Base-by-base conservation (phyloP, 2,113 vertebrate species). In the Pseudonaja textilis region DNA sequence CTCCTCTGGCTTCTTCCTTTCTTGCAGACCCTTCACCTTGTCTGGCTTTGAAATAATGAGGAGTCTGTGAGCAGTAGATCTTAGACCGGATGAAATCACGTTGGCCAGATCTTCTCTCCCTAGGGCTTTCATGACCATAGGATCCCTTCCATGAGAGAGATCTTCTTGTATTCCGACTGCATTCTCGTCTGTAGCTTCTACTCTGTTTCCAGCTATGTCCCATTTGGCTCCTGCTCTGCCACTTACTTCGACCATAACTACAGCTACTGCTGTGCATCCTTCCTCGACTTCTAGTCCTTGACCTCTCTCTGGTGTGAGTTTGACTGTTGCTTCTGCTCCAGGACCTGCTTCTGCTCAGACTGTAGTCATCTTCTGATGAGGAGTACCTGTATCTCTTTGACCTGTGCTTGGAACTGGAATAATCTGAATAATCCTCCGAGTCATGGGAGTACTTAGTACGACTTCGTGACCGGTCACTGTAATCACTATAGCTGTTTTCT, bases 41-140 rank as follows among this genome's bases (percentile, higher is more conserved):
- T 56, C 96, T 97, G 0, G 96, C 89, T 81, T 97, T 97, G 94
- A 97, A 97, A 34, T 98, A 98, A 25, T 98, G 98, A 0, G 99
- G 99, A 11, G 99, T 99, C 90, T 99, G 99, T 0, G 99, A 99
- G 64, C 99, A 98, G 93, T 99, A 99, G 95, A 99, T 99, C 93
- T 98, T 98, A 14, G 99, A 99, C 64, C 98, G 98, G 97, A 99
- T 99, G 94, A 99, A 99, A 95, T 99, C 98, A 61, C 99, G 97
- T 20, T 98, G 98, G 14, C 97, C 97, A 0, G 97, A 95, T 61
- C 97, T 95, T 85, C 98, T 95, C 81, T 97, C 98, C 12, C 98
- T 96, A 0, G 99, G 98, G 90, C 98, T 98, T 90, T 99, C 98
- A 0, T 97, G 97, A 23, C 98, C 98, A 34, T 98, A 98, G 0